A percentile compares a stretch with the other conserved stretches of the same genome.
Evolutionary conservation across 2,113 vertebrate species (phyloP).

Genomic region (Bos javanicus): DNA sequence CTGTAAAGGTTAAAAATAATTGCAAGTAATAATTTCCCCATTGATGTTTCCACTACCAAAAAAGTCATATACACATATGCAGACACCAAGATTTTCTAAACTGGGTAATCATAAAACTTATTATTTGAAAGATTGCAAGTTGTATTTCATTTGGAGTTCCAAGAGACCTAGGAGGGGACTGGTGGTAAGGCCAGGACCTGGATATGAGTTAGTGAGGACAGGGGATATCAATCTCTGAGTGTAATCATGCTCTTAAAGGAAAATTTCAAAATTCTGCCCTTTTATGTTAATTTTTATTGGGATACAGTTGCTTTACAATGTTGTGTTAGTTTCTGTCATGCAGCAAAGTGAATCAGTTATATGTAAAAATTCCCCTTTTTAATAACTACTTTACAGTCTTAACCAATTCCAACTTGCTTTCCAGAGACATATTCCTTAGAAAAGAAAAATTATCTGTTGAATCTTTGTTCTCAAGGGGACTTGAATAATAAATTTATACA

Average conservation of each 20-base stretch:
- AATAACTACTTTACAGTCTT: slow-evolving; percentile 65
- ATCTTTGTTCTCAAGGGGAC: slow-evolving; percentile 67
- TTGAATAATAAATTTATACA: slow-evolving; percentile 7
- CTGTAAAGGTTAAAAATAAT: neutral
- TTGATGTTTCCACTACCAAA: neutral
- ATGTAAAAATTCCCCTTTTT: slow-evolving; percentile 27
- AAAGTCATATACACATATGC: neutral
- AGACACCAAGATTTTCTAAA: neutral
- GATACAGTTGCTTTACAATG: neutral
- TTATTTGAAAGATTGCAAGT: neutral
- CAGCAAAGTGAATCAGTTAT: neutral
- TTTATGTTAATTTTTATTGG: neutral
- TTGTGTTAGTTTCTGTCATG: neutral
- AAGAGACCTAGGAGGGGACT: neutral
- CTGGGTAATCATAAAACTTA: neutral
- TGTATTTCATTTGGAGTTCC: neutral
- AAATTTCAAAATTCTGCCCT: neutral
- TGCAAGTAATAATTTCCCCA: neutral
- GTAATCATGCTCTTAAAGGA: neutral
- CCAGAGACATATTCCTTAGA: slow-evolving; percentile 66
- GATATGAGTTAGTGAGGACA: neutral
- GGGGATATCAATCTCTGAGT: neutral
- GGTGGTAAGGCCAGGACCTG: neutral
- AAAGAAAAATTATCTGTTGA: slow-evolving; percentile 68
- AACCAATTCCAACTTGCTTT: slow-evolving; percentile 72